Evolutionary conservation across 2,888 invertebrate species (phyloP).

Genomic region (Ophioninae sp.): DNA sequence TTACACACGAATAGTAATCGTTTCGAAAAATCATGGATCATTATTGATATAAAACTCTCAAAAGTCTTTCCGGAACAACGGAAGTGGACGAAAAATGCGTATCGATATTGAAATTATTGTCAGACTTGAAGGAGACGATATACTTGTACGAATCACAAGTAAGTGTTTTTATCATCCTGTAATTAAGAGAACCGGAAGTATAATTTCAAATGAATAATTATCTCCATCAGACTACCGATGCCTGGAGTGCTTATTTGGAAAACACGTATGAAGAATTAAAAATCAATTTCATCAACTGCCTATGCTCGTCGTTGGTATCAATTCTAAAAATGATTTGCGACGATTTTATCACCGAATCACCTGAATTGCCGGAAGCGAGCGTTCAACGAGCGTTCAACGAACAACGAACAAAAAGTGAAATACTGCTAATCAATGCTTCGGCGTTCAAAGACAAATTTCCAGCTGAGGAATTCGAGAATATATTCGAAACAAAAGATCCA

Average conservation of each 20-base stretch:
- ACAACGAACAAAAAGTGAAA: background rate
- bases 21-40: background rate
- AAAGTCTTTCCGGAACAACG: constrained; percentile 16
- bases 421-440: constrained; percentile 26
- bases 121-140: constrained; percentile 30
- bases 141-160: constrained; percentile 37
- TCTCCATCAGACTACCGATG: constrained; percentile 85
- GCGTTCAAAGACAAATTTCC: constrained; percentile 22
- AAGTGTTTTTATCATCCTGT: background rate
- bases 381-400: constrained; percentile 7
- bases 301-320: constrained; percentile 85
- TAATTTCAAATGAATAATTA: constrained; percentile 13
- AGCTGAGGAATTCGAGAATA: background rate
- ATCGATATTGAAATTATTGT: constrained; percentile 33
- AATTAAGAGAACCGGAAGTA: background rate
- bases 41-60: constrained; percentile 3
- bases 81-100: constrained; percentile 25
- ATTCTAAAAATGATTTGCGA: constrained; percentile 85
- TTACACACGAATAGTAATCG: background rate
- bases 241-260: constrained; percentile 89
- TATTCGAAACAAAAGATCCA: constrained; percentile 21
- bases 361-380: constrained; percentile 32
- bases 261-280: constrained; percentile 89
- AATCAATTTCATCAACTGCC: constrained; percentile 86
- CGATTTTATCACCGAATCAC: constrained; percentile 74